phyloP scores from a whole-genome alignment of 2,888 invertebrate species.

The Gandaritis pyraliata region DNA sequence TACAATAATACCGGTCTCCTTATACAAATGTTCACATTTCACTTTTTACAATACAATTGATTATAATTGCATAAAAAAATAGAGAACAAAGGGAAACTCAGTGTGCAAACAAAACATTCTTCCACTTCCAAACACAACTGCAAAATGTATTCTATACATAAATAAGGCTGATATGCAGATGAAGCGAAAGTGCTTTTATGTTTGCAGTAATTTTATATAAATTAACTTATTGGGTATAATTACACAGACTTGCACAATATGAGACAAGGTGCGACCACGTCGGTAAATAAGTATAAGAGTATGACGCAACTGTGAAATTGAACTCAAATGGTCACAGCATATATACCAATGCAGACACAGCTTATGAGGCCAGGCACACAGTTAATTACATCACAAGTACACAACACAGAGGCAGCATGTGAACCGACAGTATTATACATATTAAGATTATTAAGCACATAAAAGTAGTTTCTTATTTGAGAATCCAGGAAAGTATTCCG shows the following conservation, averaged over 20 bases:
- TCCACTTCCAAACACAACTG: not conserved
- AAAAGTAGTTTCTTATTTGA: not conserved
- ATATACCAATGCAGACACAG: not conserved
- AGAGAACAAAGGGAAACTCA: not conserved
- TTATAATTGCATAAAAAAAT: not conserved
- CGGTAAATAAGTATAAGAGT: not conserved
- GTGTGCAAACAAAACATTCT: not conserved
- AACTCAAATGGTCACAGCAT: not conserved
- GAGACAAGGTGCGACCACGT: not conserved
- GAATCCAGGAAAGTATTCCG: slow-evolving; percentile 7
- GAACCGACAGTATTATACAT: slow-evolving; percentile 11
- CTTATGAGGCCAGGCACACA: slow-evolving; percentile 2
- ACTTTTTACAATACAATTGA: not conserved
- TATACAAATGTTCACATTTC: too few relatives aligned
- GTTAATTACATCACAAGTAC: slow-evolving; percentile 9
- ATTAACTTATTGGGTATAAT: not conserved
- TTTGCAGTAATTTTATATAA: not conserved
- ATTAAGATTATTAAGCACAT: slow-evolving; percentile 20
- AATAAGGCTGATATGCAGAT: not conserved
- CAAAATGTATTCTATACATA: not conserved
- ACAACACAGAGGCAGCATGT: slow-evolving; percentile 21
- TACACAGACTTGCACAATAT: not conserved
- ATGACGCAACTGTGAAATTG: not conserved
- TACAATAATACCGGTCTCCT: too few relatives aligned
- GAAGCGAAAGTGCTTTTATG: not conserved